phyloP scores from a whole-genome alignment of 2,888 invertebrate species.

The Acleris literana region DNA sequence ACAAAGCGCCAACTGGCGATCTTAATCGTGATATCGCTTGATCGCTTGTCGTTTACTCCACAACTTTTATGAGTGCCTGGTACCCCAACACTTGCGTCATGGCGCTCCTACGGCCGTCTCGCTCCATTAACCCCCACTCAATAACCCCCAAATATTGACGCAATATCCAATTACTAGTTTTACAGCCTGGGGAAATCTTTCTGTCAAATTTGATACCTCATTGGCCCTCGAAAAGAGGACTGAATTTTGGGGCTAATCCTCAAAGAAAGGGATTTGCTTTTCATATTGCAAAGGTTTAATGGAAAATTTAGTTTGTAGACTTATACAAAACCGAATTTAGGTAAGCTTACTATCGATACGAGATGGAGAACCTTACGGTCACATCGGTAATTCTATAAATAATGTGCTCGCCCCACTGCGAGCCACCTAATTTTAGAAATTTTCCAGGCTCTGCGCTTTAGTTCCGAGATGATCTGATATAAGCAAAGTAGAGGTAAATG shows the following conservation, averaged over 20 bases:
- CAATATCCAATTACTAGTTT: conserved; percentile 36
- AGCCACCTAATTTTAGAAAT: no score
- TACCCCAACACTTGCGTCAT: not conserved
- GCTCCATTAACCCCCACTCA: conserved; percentile 43
- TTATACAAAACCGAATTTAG: not conserved
- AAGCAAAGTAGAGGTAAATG: no score
- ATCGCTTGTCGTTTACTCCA: not conserved
- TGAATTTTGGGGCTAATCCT: conserved; percentile 15
- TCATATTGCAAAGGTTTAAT: not conserved
- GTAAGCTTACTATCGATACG: not conserved
- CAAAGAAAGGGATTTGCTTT: conserved; percentile 4
- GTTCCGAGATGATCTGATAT: no score
- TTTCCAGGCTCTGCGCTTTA: no score
- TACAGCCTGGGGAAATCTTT: conserved; percentile 31
- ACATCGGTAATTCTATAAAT: no score
- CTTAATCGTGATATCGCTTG: no score
- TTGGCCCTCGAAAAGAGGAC: not conserved
- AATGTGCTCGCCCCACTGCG: no score
- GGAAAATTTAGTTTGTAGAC: no score
- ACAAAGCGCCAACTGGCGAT: no score
- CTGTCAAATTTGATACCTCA: conserved; percentile 14
- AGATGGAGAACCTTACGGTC: not conserved
- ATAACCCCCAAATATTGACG: conserved; percentile 32
- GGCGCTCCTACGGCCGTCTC: conserved; percentile 39
- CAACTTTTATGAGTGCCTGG: not conserved